Conservation (phyloP, 2,888 invertebrate species). For the Heliconius aoede region DNA sequence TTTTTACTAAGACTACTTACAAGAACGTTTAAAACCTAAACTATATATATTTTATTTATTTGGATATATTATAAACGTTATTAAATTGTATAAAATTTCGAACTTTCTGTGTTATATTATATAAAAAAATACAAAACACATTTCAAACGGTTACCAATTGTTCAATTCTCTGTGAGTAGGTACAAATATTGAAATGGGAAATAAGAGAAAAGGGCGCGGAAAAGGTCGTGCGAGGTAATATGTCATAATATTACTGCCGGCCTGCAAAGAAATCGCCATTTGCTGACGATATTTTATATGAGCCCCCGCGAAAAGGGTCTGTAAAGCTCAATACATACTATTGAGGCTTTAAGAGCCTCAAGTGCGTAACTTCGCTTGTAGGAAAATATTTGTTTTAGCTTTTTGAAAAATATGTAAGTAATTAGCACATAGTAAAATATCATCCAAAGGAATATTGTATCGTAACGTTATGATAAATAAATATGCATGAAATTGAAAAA, state of each 20-base stretch:
- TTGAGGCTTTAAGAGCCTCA: conserved; percentile 37
- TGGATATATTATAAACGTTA: neutral
- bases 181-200: conserved; percentile 50
- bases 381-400: conserved; percentile 29
- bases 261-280: conserved; percentile 73
- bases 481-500: neutral
- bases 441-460: neutral
- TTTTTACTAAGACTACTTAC: neutral
- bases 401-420: conserved; percentile 1
- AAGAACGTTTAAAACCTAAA: neutral
- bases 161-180: conserved; percentile 29
- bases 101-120: too few relatives aligned
- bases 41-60: neutral
- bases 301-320: conserved; percentile 64
- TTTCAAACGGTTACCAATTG: neutral
- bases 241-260: conserved; percentile 82
- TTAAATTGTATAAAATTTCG: neutral
- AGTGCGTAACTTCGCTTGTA: conserved; percentile 33
- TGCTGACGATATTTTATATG: conserved; percentile 77
- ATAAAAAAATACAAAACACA: neutral
- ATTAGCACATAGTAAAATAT: conserved; percentile 8
- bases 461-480: neutral
- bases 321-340: conserved; percentile 58
- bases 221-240: conserved; percentile 74
- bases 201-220: conserved; percentile 58